phyloP scores from a whole-genome alignment of 2,797 vertebrate genomes.

The Borostomias antarcticus region DNA sequence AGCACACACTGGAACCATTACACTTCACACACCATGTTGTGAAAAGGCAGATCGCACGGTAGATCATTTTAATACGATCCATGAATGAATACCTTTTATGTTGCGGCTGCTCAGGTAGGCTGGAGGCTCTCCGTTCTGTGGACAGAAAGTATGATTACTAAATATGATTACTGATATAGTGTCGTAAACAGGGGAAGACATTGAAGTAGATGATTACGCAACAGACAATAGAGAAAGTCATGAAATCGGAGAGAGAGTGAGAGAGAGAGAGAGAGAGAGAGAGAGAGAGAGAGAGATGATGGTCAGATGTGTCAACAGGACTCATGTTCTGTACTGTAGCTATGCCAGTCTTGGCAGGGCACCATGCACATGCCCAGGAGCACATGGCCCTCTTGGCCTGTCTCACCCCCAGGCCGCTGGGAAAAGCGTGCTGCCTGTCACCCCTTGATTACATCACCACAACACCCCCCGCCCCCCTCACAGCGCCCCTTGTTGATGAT shows the following conservation, averaged over 20 bases:
- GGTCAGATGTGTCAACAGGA: neutral
- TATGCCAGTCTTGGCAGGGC: neutral
- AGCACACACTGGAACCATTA: no score
- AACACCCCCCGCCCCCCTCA: neutral
- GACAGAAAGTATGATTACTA: conserved; percentile 18
- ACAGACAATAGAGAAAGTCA: neutral
- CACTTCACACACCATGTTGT: no score
- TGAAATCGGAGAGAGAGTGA: no score
- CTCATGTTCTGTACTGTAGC: neutral
- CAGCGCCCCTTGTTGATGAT: neutral
- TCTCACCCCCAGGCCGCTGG: neutral
- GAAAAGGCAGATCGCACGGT: neutral
- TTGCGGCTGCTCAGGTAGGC: conserved; percentile 57
- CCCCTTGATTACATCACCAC: neutral
- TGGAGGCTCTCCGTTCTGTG: conserved; percentile 64
- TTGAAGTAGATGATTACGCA: neutral
- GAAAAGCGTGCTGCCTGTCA: neutral
- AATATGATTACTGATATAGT: no score
- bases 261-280: no score
- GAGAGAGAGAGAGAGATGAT: neutral
- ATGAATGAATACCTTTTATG: conserved; percentile 67
- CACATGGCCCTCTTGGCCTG: neutral
- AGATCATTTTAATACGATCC: neutral
- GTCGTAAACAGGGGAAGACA: neutral
- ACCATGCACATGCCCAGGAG: neutral